phyloP scores from a whole-genome alignment of 2,797 vertebrate genomes.

The Clamator glandarius region DNA sequence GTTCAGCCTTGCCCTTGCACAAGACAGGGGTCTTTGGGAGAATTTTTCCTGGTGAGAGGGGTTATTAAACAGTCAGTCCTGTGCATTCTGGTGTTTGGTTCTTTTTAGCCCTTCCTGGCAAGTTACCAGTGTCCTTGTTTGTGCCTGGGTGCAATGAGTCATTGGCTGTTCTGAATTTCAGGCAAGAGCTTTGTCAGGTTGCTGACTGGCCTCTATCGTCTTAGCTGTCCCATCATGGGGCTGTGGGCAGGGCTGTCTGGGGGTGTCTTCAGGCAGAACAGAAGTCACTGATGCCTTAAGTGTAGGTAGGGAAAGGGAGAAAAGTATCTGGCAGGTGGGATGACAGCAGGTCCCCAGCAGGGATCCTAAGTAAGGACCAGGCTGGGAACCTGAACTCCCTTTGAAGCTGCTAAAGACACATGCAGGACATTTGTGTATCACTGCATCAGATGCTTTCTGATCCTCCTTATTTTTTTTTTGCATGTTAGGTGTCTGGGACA shows the following conservation, averaged over 20 bases:
- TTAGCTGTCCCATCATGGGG: background rate
- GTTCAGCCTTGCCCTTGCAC: background rate
- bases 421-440: background rate
- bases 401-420: background rate
- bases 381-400: background rate
- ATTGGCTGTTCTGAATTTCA: background rate
- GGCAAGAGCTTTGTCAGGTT: background rate
- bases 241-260: too few species aligned
- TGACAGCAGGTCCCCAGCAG: background rate
- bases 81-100: background rate
- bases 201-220: background rate
- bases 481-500: rapidly evolving
- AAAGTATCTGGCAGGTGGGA: background rate
- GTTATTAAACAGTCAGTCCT: background rate
- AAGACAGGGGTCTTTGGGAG: background rate
- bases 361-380: background rate
- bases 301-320: background rate
- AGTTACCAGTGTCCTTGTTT: background rate
- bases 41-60: background rate
- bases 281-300: background rate
- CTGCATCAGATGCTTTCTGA: background rate
- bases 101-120: background rate
- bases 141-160: rapidly evolving
- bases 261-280: background rate
- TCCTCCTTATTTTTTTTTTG: background rate